phyloP scores from a whole-genome alignment of 2,113 vertebrate genomes.

The Rallus limicola region DNA sequence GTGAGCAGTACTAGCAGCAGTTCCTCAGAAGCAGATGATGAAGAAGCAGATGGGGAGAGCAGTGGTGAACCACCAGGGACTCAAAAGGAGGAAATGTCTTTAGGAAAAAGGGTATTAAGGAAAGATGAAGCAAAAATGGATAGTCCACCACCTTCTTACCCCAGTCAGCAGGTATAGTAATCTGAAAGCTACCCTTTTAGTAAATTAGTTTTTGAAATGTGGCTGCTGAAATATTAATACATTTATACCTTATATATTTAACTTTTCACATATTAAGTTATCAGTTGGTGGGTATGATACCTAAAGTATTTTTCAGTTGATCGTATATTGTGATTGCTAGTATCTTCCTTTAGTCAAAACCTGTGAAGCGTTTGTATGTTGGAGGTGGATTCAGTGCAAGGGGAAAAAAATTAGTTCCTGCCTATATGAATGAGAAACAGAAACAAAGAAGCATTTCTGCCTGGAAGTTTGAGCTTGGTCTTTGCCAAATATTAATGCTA shows the following conservation, averaged over 20 bases:
- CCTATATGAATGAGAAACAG: not conserved
- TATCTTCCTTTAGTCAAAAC: not conserved
- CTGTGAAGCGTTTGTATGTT: not conserved
- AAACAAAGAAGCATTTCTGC: not conserved
- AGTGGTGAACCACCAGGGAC: constrained; percentile 79
- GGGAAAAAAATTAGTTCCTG: not conserved
- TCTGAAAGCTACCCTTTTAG: not conserved
- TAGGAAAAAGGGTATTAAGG: constrained; percentile 73
- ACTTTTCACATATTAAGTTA: not conserved
- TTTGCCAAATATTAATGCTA: not conserved
- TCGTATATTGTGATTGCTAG: not conserved
- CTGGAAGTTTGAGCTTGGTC: not conserved
- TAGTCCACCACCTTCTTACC: constrained; percentile 85
- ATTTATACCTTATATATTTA: not conserved
- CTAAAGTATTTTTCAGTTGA: not conserved
- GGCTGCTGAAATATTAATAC: not conserved
- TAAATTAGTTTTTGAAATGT: not conserved
- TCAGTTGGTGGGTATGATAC: not conserved
- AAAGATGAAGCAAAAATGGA: constrained; percentile 74
- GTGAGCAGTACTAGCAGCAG: constrained; percentile 91
- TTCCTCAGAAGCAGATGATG: constrained; percentile 93
- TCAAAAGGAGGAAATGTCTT: constrained; percentile 73
- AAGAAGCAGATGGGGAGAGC: constrained; percentile 86
- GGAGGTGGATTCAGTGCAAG: not conserved
- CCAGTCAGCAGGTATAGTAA: constrained; percentile 80